Conservation (phyloP, 1,140 invertebrate genomes). For the Aphaenogaster floridana region DNA sequence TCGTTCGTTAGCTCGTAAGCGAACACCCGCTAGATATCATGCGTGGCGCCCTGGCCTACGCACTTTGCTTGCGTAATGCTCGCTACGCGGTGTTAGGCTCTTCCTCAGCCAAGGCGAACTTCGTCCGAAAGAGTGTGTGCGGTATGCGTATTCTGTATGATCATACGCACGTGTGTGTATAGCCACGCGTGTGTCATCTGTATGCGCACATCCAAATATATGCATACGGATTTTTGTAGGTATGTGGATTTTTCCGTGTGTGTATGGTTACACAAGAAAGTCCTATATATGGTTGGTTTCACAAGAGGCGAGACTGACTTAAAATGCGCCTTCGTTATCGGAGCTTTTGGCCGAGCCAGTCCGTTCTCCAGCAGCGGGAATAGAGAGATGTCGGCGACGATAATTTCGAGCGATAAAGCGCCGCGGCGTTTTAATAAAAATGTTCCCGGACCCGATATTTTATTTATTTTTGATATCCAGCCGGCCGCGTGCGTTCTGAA, state of each 20-base stretch:
- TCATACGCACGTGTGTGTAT: neutral
- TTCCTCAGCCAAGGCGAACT: constrained; percentile 57
- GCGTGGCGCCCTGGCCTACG: constrained; percentile 74
- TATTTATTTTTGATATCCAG: constrained; percentile 64
- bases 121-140: neutral
- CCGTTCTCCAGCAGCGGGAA: neutral
- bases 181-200: neutral
- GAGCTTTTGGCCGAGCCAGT: neutral
- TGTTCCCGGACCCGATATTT: constrained; percentile 54
- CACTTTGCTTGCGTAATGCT: constrained; percentile 72
- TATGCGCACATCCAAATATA: neutral
- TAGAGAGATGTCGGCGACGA: constrained; percentile 48
- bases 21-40: constrained; percentile 59
- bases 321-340: constrained; percentile 32
- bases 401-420: constrained; percentile 60
- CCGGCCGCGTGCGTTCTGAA: constrained; percentile 60
- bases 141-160: neutral
- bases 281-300: neutral
- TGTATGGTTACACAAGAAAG: neutral
- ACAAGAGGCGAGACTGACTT: constrained; percentile 1
- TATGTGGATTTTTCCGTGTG: neutral
- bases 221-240: neutral
- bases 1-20: constrained; percentile 10
- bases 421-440: constrained; percentile 63
- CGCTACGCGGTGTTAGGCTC: constrained; percentile 28